Evolutionary conservation across 2,113 vertebrate species (phyloP).

Genomic region (Phrynosoma blainvillii): DNA sequence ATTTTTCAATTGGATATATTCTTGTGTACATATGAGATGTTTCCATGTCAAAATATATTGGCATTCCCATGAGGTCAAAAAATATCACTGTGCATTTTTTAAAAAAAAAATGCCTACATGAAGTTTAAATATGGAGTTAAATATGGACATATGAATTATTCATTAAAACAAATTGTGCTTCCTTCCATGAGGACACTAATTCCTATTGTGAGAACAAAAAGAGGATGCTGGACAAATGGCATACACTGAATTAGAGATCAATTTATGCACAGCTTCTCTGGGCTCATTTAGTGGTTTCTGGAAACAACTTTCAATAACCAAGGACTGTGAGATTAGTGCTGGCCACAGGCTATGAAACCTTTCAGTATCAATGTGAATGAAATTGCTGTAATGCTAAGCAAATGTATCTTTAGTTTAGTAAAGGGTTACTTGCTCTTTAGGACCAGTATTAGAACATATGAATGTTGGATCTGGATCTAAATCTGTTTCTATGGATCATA

Average conservation of each 20-base stretch:
- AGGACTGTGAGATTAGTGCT: not conserved
- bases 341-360: not conserved
- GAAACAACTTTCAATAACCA: conserved; percentile 5
- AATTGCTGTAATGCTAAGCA: not conserved
- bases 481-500: not conserved
- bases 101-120: no score
- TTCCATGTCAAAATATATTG: no score
- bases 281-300: not conserved
- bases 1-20: no score
- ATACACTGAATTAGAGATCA: conserved; percentile 13
- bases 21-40: no score
- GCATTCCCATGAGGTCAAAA: no score
- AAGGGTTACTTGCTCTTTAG: not conserved
- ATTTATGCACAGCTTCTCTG: conserved; percentile 11
- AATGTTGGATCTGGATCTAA: not conserved
- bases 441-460: not conserved
- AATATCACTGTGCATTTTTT: no score
- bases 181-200: not conserved
- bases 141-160: not conserved
- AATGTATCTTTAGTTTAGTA: not conserved
- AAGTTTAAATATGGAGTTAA: not conserved
- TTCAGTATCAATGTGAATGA: not conserved
- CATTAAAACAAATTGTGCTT: not conserved
- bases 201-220: not conserved
- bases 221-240: not conserved